phyloP scores from a whole-genome alignment of 2,797 vertebrate genomes.

The Crypturellus tataupa region DNA sequence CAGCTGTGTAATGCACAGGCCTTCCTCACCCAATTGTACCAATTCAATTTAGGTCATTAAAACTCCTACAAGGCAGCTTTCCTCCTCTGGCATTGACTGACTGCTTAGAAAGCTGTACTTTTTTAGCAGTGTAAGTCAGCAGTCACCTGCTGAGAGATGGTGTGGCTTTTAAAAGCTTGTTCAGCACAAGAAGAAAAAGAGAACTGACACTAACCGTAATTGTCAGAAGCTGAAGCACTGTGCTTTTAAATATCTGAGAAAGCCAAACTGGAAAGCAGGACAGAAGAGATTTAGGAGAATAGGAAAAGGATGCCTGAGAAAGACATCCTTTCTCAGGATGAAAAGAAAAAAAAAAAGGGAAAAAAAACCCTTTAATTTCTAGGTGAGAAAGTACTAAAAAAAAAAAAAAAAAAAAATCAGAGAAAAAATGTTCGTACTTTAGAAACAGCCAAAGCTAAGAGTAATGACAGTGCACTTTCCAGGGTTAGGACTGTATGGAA shows the following conservation, averaged over 20 bases:
- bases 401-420: background rate
- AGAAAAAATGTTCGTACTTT: background rate
- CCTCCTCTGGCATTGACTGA: constrained; percentile 18
- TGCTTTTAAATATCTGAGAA: background rate
- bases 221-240: background rate
- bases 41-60: constrained; percentile 52
- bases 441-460: background rate
- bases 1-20: constrained; percentile 24
- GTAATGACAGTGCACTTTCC: background rate
- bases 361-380: background rate
- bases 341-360: background rate
- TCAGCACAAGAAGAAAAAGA: constrained; percentile 35
- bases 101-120: constrained; percentile 10
- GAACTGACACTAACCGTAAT: constrained; percentile 29
- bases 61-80: constrained; percentile 32
- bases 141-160: constrained; percentile 35
- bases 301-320: background rate
- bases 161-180: constrained; percentile 40
- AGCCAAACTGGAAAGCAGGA: background rate
- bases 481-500: background rate
- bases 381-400: background rate
- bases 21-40: constrained; percentile 13
- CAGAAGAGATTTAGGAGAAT: background rate
- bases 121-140: constrained; percentile 34
- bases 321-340: background rate